A percentile compares a stretch with the other conserved stretches of the same genome.
These are phyloP conservation scores for Thomomys bottae DNA, from an alignment of 2,113 vertebrate genomes.

Conservation along the genomic window DNA sequence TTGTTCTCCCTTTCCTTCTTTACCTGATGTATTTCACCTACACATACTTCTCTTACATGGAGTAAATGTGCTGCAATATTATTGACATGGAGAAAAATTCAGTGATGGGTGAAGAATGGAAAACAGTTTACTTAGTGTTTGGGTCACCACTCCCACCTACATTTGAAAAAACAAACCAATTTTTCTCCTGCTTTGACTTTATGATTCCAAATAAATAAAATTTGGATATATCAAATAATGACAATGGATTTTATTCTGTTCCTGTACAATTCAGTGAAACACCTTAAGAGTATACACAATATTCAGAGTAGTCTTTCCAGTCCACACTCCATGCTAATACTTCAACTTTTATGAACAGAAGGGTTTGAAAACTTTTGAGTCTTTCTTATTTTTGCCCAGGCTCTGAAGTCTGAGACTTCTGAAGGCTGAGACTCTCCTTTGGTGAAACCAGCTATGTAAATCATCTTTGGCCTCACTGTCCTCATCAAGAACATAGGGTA, in stretches of 20 bases:
- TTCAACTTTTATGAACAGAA: not conserved
- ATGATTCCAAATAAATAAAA: conserved; percentile 13
- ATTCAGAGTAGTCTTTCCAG: not conserved
- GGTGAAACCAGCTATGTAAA: not conserved
- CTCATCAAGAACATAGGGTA: not conserved
- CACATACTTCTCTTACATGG: not conserved
- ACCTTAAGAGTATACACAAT: not conserved
- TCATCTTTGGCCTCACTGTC: not conserved
- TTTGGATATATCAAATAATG: not conserved
- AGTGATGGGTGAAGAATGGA: not conserved
- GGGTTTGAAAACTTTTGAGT: not conserved
- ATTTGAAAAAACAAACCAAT: not conserved
- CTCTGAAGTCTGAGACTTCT: not conserved
- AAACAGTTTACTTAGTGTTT: not conserved
- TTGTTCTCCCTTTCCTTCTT: too few species aligned
- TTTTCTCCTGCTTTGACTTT: not conserved
- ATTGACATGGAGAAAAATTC: not conserved
- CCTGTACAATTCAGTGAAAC: not conserved
- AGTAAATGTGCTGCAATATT: not conserved
- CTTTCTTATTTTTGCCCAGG: not conserved
- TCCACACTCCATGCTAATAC: not conserved
- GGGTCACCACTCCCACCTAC: not conserved
- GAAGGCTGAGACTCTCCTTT: not conserved
- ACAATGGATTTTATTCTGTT: not conserved
- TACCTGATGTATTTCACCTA: not conserved